Evolutionary conservation across 1,140 invertebrate species (phyloP).

Genomic region (Drosophila neocordata): DNA sequence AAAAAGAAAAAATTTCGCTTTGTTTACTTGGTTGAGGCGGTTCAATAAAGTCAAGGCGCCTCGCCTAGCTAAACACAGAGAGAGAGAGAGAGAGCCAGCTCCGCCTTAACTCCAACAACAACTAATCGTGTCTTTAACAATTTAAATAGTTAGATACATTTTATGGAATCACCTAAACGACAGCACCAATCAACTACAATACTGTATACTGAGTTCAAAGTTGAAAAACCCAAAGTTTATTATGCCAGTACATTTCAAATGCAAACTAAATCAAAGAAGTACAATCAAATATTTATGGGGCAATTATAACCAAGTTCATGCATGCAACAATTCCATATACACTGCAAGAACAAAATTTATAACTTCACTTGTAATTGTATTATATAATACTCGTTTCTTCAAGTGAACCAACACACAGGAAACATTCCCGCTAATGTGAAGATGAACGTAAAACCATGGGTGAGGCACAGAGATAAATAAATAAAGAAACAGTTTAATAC

Average conservation of each 20-base stretch:
- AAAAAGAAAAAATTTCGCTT: slow-evolving; percentile 34
- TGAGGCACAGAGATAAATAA: not conserved
- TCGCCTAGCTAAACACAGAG: slow-evolving; percentile 10
- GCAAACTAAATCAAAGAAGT: slow-evolving; percentile 25
- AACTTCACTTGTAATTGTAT: not conserved
- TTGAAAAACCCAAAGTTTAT: slow-evolving; percentile 33
- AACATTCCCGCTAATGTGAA: not conserved
- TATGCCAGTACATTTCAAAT: slow-evolving; percentile 3
- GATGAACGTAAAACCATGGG: not conserved
- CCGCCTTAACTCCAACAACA: not conserved
- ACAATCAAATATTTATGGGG: slow-evolving; percentile 60
- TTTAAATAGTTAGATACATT: slow-evolving; percentile 18
- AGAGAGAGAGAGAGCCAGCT: no score
- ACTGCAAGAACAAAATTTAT: not conserved
- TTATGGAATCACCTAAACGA: not conserved
- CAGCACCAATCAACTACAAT: not conserved
- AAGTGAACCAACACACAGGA: not conserved
- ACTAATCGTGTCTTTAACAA: slow-evolving; percentile 1
- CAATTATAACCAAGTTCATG: slow-evolving; percentile 48
- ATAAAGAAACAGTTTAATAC: not conserved
- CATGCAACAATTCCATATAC: slow-evolving; percentile 7
- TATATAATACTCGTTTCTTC: not conserved
- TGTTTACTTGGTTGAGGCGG: slow-evolving; percentile 48
- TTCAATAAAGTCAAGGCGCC: slow-evolving; percentile 58
- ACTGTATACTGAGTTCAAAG: slow-evolving; percentile 40